Conservation (phyloP, 2,797 vertebrate genomes). For the Otolemur crassicaudatus region DNA sequence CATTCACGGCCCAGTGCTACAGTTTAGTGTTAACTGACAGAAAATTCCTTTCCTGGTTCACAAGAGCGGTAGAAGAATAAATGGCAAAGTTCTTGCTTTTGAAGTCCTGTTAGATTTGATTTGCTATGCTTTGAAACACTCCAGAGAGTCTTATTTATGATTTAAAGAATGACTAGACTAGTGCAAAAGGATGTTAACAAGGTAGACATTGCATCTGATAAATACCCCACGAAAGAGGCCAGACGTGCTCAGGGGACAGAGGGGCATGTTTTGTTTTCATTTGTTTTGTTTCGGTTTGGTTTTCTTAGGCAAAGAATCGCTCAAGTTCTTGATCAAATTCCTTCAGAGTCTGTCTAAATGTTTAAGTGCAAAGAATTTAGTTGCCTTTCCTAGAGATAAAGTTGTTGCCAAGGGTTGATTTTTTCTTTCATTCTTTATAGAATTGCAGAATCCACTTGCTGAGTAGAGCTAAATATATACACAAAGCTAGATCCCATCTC, state of each 20-base stretch:
- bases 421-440: conserved; percentile 41
- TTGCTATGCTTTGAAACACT: conserved; percentile 65
- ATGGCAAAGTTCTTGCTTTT: conserved; percentile 53
- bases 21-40: not conserved
- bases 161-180: conserved; percentile 67
- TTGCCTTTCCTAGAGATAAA: not conserved
- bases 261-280: not conserved
- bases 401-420: conserved; percentile 4
- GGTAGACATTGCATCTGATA: conserved; percentile 49
- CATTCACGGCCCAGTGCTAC: not conserved
- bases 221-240: conserved; percentile 47
- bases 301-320: conserved; percentile 21
- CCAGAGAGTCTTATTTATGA: conserved; percentile 71
- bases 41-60: conserved; percentile 57
- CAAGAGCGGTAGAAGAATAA: conserved; percentile 55
- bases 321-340: conserved; percentile 58
- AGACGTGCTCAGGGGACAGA: not conserved
- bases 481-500: not conserved
- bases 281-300: not conserved
- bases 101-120: conserved; percentile 71
- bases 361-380: conserved; percentile 19
- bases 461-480: not conserved
- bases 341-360: not conserved
- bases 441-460: not conserved
- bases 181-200: conserved; percentile 52